Evolutionary conservation across 2,797 vertebrate genomes (phyloP).

Genomic region (Pangasius sanitwongsei): DNA sequence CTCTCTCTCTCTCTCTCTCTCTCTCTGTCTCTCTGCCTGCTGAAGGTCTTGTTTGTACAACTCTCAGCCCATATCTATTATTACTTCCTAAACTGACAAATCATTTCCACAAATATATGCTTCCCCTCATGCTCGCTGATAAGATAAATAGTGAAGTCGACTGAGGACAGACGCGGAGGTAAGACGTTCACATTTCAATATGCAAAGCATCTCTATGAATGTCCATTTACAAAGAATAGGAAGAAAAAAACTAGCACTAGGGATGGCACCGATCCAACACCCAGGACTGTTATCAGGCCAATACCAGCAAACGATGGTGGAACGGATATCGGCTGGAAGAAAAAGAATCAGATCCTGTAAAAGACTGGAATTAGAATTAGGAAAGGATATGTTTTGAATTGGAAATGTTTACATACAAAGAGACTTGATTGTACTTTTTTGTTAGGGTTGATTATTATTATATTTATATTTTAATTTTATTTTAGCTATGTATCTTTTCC

Average conservation of each 20-base stretch:
- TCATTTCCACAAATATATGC: conserved; percentile 79
- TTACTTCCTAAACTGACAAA: conserved; percentile 80
- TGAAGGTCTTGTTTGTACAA: conserved; percentile 73
- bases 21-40: conserved; percentile 52
- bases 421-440: not conserved
- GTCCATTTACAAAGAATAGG: conserved; percentile 30
- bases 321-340: not conserved
- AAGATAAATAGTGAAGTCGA: conserved; percentile 74
- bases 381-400: not conserved
- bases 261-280: not conserved
- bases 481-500: not conserved
- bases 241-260: not conserved
- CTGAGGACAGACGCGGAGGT: conserved; percentile 52
- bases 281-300: not conserved
- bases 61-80: conserved; percentile 79
- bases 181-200: conserved; percentile 58
- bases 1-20: conserved; percentile 45
- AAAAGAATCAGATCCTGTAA: not conserved
- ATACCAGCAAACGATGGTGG: not conserved
- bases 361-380: not conserved
- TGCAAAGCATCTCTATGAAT: conserved; percentile 47
- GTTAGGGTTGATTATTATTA: not conserved
- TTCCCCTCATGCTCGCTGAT: conserved; percentile 68
- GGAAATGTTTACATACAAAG: not conserved
- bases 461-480: not conserved